A percentile compares a stretch with the other conserved stretches of the same genome.
Evolutionary conservation across 2,113 vertebrate species (phyloP).

Genomic region (Delphinus delphis): DNA sequence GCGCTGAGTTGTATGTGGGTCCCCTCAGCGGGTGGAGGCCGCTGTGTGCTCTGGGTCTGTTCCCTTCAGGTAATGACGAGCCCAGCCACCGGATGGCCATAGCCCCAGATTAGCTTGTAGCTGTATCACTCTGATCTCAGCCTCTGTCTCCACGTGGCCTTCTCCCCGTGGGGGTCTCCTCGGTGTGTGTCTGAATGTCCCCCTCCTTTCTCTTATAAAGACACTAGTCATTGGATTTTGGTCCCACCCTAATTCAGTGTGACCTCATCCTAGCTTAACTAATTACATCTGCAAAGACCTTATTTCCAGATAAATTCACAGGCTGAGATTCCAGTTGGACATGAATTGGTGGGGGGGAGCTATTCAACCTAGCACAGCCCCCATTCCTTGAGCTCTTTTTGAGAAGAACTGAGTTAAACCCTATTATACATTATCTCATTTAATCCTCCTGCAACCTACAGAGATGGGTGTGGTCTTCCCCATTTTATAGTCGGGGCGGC

Average conservation of each 20-base stretch:
- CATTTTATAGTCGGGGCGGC: neutral
- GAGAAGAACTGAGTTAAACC: neutral
- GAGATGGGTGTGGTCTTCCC: accelerated
- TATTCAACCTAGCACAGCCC: accelerated
- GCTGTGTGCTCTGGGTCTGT: accelerated
- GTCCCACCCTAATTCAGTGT: neutral
- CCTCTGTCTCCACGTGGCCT: neutral
- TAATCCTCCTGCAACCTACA: neutral
- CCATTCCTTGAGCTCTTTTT: neutral
- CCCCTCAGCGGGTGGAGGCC: accelerated
- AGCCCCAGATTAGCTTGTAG: accelerated
- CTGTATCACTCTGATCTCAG: accelerated
- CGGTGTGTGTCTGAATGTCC: neutral
- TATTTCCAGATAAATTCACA: neutral
- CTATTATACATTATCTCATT: neutral
- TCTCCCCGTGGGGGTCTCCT: accelerated
- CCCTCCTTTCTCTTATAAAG: neutral
- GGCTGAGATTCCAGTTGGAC: neutral
- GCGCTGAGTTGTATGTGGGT: accelerated
- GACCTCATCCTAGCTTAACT: neutral
- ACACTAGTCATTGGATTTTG: neutral
- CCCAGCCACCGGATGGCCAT: accelerated
- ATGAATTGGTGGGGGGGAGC: neutral
- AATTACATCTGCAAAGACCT: neutral
- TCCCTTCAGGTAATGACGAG: accelerated